Conservation (phyloP, 2,113 vertebrate species). For the Phylloscopus whistleri region DNA sequence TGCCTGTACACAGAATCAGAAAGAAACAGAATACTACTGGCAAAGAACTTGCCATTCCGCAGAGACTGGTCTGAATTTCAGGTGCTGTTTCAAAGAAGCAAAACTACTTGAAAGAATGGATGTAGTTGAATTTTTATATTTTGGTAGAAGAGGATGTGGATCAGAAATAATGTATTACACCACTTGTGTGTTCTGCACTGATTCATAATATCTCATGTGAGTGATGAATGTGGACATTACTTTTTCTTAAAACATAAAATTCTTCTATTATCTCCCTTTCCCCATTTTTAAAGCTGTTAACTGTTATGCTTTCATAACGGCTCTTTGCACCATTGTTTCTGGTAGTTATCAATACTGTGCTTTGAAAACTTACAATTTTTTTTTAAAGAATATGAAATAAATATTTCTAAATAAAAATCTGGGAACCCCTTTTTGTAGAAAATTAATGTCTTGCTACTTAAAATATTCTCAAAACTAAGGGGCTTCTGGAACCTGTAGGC, state of each 20-base stretch:
- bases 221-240: not conserved
- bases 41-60: not conserved
- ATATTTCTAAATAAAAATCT: not conserved
- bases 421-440: not conserved
- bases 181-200: not conserved
- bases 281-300: not conserved
- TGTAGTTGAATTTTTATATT: not conserved
- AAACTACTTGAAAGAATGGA: not conserved
- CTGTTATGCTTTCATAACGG: not conserved
- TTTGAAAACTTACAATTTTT: not conserved
- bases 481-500: not conserved
- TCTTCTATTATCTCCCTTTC: not conserved
- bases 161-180: not conserved
- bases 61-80: not conserved
- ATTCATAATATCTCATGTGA: not conserved
- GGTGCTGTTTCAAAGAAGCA: not conserved
- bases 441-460: not conserved
- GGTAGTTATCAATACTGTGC: accelerated
- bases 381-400: not conserved
- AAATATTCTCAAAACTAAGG: not conserved
- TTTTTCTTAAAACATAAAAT: not conserved
- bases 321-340: not conserved
- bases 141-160: not conserved
- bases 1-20: not conserved
- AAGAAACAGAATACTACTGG: not conserved